Percentiles rank a stretch among this genome's conserved stretches.
phyloP scores from a whole-genome alignment of 2,888 invertebrate species.

The Aporophyla nigra region DNA sequence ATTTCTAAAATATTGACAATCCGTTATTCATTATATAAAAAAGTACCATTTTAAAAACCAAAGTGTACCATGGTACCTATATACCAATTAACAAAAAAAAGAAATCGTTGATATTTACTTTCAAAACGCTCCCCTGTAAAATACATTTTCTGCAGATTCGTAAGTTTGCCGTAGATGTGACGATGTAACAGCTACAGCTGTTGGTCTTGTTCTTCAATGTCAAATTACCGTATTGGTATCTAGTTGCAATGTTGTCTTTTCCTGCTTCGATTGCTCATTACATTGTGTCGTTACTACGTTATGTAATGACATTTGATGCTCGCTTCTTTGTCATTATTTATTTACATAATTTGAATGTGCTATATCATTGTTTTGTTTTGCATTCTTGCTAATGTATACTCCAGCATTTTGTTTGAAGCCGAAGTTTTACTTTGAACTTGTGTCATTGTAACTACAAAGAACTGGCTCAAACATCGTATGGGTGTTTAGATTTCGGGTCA shows the following conservation, averaged over 20 bases:
- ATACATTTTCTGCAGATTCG: too few species aligned
- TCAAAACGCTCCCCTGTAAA: too few species aligned
- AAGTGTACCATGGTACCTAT: too few species aligned
- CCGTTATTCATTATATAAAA: too few species aligned
- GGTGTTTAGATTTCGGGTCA: not conserved
- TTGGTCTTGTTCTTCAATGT: constrained; percentile 50
- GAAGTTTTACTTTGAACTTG: constrained; percentile 7
- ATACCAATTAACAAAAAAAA: too few species aligned
- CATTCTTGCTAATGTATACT: constrained; percentile 9
- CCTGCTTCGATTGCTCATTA: constrained; percentile 37
- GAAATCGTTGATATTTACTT: too few species aligned
- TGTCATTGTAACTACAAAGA: constrained; percentile 14
- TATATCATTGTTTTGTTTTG: constrained; percentile 52
- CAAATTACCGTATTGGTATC: constrained; percentile 26
- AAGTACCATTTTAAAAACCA: too few species aligned
- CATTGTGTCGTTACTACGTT: constrained; percentile 35
- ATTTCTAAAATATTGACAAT: too few species aligned
- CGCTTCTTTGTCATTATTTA: constrained; percentile 48
- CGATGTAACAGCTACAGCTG: constrained; percentile 49
- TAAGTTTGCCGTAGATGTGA: too few species aligned
- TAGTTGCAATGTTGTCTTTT: constrained; percentile 33
- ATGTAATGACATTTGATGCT: constrained; percentile 51
- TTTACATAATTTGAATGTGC: constrained; percentile 54
- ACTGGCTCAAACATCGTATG: not conserved
- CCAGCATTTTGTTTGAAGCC: not conserved